Evolutionary conservation across 2,113 vertebrate species (phyloP).

Genomic region (Albula goreensis): DNA sequence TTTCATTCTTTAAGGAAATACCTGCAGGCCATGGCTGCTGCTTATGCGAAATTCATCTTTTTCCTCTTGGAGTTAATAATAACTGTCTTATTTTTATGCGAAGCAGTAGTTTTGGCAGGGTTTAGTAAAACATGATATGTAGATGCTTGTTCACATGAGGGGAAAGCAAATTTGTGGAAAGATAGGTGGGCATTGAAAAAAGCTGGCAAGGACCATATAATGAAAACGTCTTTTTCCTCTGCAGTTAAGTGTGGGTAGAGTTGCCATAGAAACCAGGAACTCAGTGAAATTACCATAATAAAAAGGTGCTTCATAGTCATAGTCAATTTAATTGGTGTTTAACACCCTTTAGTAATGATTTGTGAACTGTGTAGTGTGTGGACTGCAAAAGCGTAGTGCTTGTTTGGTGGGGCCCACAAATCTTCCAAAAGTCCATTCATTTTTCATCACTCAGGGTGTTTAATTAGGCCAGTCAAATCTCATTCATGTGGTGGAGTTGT

Average conservation of each 20-base stretch:
- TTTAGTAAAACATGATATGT: slow-evolving; percentile 11
- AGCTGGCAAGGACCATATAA: slow-evolving; percentile 52
- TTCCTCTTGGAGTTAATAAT: not conserved
- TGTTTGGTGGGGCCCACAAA: not conserved
- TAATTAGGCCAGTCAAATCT: too few relatives aligned
- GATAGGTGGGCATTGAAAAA: slow-evolving; percentile 42
- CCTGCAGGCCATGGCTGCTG: too few relatives aligned
- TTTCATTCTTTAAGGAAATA: too few relatives aligned
- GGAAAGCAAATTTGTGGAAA: slow-evolving; percentile 5
- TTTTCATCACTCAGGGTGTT: too few relatives aligned
- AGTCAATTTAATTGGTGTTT: slow-evolving; percentile 31
- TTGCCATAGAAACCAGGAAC: slow-evolving; percentile 59
- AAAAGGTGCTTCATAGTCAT: slow-evolving; percentile 31
- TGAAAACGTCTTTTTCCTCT: slow-evolving; percentile 41
- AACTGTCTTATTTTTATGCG: slow-evolving; percentile 3
- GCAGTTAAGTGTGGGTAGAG: slow-evolving; percentile 52
- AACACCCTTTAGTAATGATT: slow-evolving; percentile 25
- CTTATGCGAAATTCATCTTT: not conserved
- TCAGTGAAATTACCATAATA: slow-evolving; percentile 24
- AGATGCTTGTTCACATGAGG: not conserved
- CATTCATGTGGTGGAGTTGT: too few relatives aligned
- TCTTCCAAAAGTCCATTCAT: not conserved
- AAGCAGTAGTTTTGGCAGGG: not conserved
- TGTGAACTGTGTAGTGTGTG: slow-evolving; percentile 12
- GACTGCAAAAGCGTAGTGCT: not conserved